Conservation (phyloP, 2,888 invertebrate species). For the Caenorhabditis drosophilae region DNA sequence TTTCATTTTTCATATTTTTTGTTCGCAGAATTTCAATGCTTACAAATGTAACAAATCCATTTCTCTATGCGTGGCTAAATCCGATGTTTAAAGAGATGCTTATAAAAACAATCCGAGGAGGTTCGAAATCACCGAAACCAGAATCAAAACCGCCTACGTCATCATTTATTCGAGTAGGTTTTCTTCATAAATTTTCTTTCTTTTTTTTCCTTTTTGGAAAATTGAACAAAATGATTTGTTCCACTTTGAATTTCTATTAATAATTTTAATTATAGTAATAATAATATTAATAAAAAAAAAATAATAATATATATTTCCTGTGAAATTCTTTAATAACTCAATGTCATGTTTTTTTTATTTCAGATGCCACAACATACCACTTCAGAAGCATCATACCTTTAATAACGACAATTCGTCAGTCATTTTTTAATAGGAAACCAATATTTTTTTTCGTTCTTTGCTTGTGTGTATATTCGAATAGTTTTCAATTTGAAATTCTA, state of each 20-base stretch:
- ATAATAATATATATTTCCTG: too few species aligned
- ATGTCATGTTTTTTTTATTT: not conserved
- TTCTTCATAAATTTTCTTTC: not conserved
- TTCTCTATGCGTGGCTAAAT: constrained; percentile 65
- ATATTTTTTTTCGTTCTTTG: not conserved
- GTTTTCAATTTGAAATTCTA: not conserved
- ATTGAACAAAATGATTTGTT: too few species aligned
- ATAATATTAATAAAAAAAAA: too few species aligned
- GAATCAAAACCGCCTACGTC: constrained; percentile 15
- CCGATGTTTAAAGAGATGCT: constrained; percentile 58
- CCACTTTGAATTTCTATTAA: too few species aligned
- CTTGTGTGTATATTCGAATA: not conserved
- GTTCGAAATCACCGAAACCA: constrained; percentile 23
- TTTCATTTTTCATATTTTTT: not conserved
- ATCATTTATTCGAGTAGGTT: constrained; percentile 29
- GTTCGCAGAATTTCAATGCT: constrained; percentile 56
- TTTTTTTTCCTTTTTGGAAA: too few species aligned
- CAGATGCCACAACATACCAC: constrained; percentile 30
- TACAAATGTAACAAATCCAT: constrained; percentile 59
- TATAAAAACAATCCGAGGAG: constrained; percentile 43
- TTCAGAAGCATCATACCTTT: constrained; percentile 30
- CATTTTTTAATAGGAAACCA: not conserved
- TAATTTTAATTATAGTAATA: too few species aligned
- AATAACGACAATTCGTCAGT: constrained; percentile 1
- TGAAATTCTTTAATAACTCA: too few species aligned